Percentiles rank a stretch among this genome's conserved stretches.
These are phyloP conservation scores for Ethmia dodecea DNA, from an alignment of 2,888 invertebrate species.

Conservation along the genomic window DNA sequence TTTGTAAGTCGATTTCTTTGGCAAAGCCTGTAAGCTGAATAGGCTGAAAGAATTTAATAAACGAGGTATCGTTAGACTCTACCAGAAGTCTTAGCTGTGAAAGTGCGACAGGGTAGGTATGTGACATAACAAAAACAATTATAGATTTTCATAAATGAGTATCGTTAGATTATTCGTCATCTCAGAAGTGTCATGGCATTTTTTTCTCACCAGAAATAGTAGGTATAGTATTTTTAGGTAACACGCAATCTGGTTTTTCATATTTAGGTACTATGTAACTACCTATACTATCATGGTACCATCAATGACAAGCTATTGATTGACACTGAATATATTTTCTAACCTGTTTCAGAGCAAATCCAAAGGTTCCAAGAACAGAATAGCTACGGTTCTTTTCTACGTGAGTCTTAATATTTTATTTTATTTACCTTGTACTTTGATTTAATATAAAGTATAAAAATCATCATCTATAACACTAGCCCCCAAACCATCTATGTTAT, in stretches of 20 bases:
- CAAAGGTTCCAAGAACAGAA: conserved; percentile 81
- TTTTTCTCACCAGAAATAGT: too few relatives aligned
- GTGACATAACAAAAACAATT: too few relatives aligned
- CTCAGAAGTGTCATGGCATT: too few relatives aligned
- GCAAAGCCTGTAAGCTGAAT: not conserved
- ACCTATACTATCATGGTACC: not conserved
- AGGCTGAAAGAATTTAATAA: not conserved
- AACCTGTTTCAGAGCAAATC: not conserved
- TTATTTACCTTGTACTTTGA: not conserved
- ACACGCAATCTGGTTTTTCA: not conserved
- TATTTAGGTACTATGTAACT: not conserved
- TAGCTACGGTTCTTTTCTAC: conserved; percentile 97
- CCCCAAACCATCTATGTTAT: not conserved
- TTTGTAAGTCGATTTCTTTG: not conserved
- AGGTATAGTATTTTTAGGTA: too few relatives aligned
- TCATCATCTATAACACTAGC: not conserved
- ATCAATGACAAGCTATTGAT: too few relatives aligned
- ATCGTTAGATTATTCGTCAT: too few relatives aligned
- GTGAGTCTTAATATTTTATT: conserved; percentile 79
- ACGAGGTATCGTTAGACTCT: not conserved
- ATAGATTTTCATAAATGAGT: too few relatives aligned
- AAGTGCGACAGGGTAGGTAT: too few relatives aligned
- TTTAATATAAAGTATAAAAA: too few relatives aligned
- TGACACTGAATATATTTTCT: not conserved
- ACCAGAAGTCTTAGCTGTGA: too few relatives aligned